Evolutionary conservation across 2,113 vertebrate species (phyloP).

Genomic region (Anhinga anhinga): DNA sequence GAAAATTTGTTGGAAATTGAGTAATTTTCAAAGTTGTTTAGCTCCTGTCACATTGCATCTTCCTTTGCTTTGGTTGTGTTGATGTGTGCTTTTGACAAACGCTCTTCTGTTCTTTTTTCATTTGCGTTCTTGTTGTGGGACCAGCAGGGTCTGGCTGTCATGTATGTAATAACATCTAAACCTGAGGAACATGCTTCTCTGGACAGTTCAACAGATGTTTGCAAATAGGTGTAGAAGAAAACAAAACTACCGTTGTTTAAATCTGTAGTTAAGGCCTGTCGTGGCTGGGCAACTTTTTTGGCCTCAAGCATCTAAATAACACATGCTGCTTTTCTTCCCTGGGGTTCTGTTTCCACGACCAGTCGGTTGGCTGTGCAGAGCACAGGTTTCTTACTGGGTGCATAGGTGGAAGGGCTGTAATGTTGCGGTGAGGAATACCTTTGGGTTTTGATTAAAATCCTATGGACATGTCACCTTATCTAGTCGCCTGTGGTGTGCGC

Average conservation of each 20-base stretch:
- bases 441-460: neutral
- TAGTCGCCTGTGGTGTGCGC: neutral
- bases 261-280: neutral
- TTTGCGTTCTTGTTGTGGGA: neutral
- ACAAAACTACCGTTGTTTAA: neutral
- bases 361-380: neutral
- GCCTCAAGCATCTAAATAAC: neutral
- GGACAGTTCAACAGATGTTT: neutral
- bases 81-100: neutral
- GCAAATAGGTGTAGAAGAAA: neutral
- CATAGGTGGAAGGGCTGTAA: neutral
- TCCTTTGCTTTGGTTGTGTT: neutral
- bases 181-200: neutral
- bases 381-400: neutral
- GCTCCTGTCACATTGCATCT: neutral
- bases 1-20: neutral
- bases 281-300: neutral
- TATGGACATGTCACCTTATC: accelerated
- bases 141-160: neutral
- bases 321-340: neutral
- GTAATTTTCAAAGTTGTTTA: neutral
- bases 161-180: neutral
- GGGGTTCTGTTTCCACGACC: neutral
- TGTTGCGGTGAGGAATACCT: neutral
- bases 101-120: neutral